Percentiles rank a stretch among this genome's conserved stretches.
Conservation (phyloP, 2,888 invertebrate species). For the Eretmocerus hayati region DNA sequence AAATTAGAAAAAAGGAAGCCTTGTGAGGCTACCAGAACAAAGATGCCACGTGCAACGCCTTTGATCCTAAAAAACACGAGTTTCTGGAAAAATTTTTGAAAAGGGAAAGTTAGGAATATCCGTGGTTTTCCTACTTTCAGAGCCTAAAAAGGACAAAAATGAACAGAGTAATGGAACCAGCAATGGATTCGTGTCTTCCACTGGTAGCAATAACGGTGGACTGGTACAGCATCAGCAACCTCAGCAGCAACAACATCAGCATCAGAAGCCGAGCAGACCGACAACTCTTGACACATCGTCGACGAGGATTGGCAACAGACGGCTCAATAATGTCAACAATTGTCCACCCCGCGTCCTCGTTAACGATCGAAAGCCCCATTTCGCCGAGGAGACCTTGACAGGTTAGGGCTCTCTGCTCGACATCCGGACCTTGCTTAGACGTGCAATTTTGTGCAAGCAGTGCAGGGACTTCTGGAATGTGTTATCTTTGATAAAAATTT, state of each 20-base stretch:
- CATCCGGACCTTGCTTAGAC: too few relatives aligned
- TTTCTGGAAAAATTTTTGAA: not conserved
- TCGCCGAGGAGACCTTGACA: slow-evolving; percentile 20
- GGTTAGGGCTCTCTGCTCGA: slow-evolving; percentile 23
- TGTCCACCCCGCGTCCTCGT: slow-evolving; percentile 18
- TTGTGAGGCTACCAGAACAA: too few relatives aligned
- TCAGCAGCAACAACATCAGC: slow-evolving; percentile 21
- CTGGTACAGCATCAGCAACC: slow-evolving; percentile 32
- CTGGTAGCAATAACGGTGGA: slow-evolving; percentile 35
- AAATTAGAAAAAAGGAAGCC: too few relatives aligned
- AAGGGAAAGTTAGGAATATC: not conserved
- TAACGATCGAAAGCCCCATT: slow-evolving; percentile 15
- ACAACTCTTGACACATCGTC: slow-evolving; percentile 63
- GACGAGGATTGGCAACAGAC: slow-evolving; percentile 48
- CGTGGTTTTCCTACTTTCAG: slow-evolving; percentile 51
- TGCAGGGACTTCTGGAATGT: too few relatives aligned
- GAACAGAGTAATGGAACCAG: slow-evolving; percentile 50
- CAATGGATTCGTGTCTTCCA: slow-evolving; percentile 60
- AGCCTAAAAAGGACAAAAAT: slow-evolving; percentile 90
- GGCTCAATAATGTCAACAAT: slow-evolving; percentile 4
- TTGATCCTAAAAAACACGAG: too few relatives aligned
- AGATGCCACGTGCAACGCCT: too few relatives aligned
- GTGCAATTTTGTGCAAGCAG: too few relatives aligned
- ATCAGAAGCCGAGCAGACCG: slow-evolving; percentile 64
- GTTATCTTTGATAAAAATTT: too few relatives aligned